Base-by-base conservation (phyloP, 2,113 vertebrate genomes). In the Sturnus vulgaris region DNA sequence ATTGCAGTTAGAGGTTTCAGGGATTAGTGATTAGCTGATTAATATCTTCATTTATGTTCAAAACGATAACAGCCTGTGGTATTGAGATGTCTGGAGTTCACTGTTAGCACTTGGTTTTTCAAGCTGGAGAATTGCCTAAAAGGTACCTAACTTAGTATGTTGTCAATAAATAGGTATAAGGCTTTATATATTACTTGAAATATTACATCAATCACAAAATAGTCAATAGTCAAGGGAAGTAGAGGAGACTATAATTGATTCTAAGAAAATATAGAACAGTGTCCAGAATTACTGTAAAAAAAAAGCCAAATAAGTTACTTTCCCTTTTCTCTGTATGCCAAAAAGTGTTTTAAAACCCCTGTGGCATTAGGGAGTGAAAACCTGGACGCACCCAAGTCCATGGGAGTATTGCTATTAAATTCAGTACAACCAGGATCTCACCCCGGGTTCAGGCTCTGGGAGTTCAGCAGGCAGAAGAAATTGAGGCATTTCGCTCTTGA, bases 21-120 rank as follows among this genome's bases (percentile, higher is more conserved):
- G 68, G 66, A 61, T 83, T 95, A 96, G 69, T 68, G 68, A 93
- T 66, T 82, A 73, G 64, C 75, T 95, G 94, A 97, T 90, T 85
- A 89, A 96, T 92, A 93, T 15, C 50, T 83, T 57, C 72, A 30
- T 86, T 94, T 95, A 31, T 6, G 28, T 81, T 93, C 55, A 83
- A 71, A 91, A 79, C 80, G 5, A 39, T 65, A 90, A 71, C n/a
- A 79, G 52, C 39, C 53, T 52, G 28, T 76, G 55, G 27, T 53
- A 83, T 55, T 69, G 86, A 84, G 73, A 50, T 56, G 49, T 52
- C 37, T 79, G 49, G 39, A 60, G 46, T 75, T 92, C 39, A 33
- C 64, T 86, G 40, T 82, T 75, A 86, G 90, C 21, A 31, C 22
- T 72, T 70, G 63, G 64, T 31, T 70, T 88, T 82, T 90, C 5